phyloP scores from a whole-genome alignment of 2,797 vertebrate genomes.

The Semotilus atromaculatus region DNA sequence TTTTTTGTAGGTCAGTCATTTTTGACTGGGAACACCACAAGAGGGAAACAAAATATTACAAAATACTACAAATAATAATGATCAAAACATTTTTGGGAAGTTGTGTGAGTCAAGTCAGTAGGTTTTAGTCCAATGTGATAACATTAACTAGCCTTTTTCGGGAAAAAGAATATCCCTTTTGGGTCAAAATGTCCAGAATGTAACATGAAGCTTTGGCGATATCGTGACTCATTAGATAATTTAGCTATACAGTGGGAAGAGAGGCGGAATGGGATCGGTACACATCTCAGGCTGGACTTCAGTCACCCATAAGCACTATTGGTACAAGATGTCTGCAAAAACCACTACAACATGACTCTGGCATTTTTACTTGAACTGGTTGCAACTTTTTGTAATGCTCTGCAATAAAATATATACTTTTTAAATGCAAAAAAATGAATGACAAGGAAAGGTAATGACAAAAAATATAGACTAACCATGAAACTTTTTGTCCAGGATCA shows the following conservation, averaged over 20 bases:
- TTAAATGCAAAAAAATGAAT: neutral
- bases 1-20: neutral
- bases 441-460: neutral
- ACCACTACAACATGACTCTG: neutral
- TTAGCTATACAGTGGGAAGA: neutral
- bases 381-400: neutral
- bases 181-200: neutral
- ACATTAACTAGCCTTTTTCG: neutral
- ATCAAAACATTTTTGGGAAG: too few relatives aligned
- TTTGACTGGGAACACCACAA: neutral
- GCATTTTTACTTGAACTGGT: neutral
- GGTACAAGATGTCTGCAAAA: neutral
- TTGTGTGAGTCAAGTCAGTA: neutral
- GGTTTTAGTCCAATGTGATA: neutral
- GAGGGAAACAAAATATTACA: neutral
- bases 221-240: neutral
- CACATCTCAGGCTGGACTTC: neutral
- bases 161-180: too few relatives aligned
- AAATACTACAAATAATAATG: too few relatives aligned
- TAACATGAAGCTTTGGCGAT: neutral
- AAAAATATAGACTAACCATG: conserved; percentile 78
- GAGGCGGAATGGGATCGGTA: neutral
- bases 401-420: neutral
- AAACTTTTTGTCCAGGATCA: conserved; percentile 98
- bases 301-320: neutral